Percentiles rank a stretch among this genome's conserved stretches.
These are phyloP conservation scores for Zaprionus gabonicus DNA, from an alignment of 1,140 invertebrate species.

Conservation along the genomic window DNA sequence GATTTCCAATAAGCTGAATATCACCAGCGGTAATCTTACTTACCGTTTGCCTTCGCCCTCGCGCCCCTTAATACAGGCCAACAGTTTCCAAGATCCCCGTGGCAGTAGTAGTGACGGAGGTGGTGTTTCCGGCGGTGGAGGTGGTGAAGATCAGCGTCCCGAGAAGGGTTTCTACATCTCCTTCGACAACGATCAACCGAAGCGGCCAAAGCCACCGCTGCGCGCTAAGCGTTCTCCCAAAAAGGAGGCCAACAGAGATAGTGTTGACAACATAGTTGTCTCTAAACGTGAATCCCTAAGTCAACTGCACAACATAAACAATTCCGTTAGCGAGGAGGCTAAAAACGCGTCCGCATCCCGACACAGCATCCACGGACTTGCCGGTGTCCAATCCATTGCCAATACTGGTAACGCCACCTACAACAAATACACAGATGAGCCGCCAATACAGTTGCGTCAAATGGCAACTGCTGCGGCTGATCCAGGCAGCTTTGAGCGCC, in stretches of 20 bases:
- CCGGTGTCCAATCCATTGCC: constrained; percentile 49
- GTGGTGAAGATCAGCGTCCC: constrained; percentile 85
- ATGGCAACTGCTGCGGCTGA: constrained; percentile 48
- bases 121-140: constrained; percentile 16
- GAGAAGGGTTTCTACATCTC: constrained; percentile 98
- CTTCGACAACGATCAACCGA: constrained; percentile 94
- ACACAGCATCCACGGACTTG: constrained; percentile 52
- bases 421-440: constrained; percentile 82
- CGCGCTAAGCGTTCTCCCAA: constrained; percentile 91
- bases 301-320: constrained; percentile 84
- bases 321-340: constrained; percentile 53
- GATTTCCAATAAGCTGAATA: constrained; percentile 87
- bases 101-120: constrained; percentile 25
- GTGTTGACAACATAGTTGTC: constrained; percentile 72
- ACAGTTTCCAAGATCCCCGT: constrained; percentile 88
- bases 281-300: constrained; percentile 85
- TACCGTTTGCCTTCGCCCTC: constrained; percentile 93
- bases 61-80: constrained; percentile 89
- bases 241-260: constrained; percentile 87
- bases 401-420: constrained; percentile 76
- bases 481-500: constrained; percentile 53
- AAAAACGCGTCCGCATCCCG: constrained; percentile 34
- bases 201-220: constrained; percentile 94
- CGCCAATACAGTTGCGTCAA: constrained; percentile 75
- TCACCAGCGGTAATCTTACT: constrained; percentile 93